Evolutionary conservation across 2,888 invertebrate genomes (phyloP), one percentile per base, ranked within the genome.

Genomic region (Yponomeuta sedellus): DNA sequence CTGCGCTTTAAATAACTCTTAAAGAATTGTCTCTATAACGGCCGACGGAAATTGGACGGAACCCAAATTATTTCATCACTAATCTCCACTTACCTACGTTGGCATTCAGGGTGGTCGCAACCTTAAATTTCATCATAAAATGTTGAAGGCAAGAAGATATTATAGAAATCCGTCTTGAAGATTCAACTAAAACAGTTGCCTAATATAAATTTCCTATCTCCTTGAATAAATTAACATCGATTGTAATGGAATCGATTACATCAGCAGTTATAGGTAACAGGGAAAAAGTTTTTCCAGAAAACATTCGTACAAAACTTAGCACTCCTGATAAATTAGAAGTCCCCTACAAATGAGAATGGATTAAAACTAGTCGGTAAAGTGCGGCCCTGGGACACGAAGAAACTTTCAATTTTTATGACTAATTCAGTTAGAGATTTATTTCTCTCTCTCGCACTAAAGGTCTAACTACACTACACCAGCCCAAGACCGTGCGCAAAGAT

Each of bases 321-420:
- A 91, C 91, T 90, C 83, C 80, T 86, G 83, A 87, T 90, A 88
- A 90, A 90, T 91, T 90, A 90, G 81, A 88, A 89, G 82, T 86
- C 87, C 82, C 85, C 79, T 87, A 80, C 85, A 81, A 84, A 84
- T 80, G 81, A 83, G 87, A 89, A 88, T 88, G 87, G 88, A 89
- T 89, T 91, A 87, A 88, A 89, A 86, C 87, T 88, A 90, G 82
- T 85, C 83, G 72, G 81, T 76, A 74, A 82, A 86, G 82, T 86
- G 81, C 79, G 82, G 81, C 81, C 81, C 82, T 81, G 83, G 75
- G 75, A 75, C 82, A 80, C 77, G 80, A 75, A 73, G 74, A 83
- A 88, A 89, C 86, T 90, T 90, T 85, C 84, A 88, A 88, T 90
- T 90, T 90, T 89, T 91, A 90, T 89, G 88, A 90, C 86, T 86